Conservation (phyloP, 2,888 invertebrate genomes). For the Drosophila mayaguana region DNA sequence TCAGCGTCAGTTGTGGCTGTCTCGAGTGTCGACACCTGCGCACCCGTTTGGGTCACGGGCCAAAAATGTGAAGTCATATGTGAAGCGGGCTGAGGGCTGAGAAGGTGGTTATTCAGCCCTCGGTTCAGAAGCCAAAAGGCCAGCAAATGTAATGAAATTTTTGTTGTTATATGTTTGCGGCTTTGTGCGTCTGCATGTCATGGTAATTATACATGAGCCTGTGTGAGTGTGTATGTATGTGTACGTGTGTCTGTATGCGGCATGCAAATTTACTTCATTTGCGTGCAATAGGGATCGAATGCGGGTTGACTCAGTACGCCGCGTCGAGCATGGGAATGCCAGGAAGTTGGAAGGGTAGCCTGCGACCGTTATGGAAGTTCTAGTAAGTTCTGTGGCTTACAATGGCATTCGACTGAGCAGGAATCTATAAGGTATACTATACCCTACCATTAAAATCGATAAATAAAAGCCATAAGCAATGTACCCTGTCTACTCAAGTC, state of each 20-base stretch:
- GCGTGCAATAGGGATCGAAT: neutral
- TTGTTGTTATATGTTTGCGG: conserved; percentile 49
- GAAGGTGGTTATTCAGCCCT: conserved; percentile 33
- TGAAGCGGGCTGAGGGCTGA: conserved; percentile 47
- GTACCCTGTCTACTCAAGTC: neutral
- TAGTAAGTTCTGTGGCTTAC: neutral
- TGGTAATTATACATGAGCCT: conserved; percentile 61
- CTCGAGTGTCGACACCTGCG: conserved; percentile 72
- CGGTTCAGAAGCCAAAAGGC: conserved; percentile 43
- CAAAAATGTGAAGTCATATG: conserved; percentile 78
- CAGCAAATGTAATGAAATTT: conserved; percentile 64
- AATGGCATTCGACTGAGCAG: neutral
- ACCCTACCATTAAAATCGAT: neutral
- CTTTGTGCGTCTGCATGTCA: conserved; percentile 64
- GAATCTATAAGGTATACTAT: neutral
- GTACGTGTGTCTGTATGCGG: neutral
- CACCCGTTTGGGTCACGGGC: conserved; percentile 73
- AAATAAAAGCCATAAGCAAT: neutral
- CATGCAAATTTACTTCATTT: conserved; percentile 23
- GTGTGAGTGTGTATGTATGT: neutral
- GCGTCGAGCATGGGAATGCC: conserved; percentile 16
- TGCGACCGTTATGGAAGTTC: neutral
- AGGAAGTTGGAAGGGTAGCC: neutral
- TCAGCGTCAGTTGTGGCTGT: conserved; percentile 59
- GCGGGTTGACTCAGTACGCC: conserved; percentile 22